phyloP scores from a whole-genome alignment of 2,797 vertebrate genomes.

The Urosaurus nigricauda region DNA sequence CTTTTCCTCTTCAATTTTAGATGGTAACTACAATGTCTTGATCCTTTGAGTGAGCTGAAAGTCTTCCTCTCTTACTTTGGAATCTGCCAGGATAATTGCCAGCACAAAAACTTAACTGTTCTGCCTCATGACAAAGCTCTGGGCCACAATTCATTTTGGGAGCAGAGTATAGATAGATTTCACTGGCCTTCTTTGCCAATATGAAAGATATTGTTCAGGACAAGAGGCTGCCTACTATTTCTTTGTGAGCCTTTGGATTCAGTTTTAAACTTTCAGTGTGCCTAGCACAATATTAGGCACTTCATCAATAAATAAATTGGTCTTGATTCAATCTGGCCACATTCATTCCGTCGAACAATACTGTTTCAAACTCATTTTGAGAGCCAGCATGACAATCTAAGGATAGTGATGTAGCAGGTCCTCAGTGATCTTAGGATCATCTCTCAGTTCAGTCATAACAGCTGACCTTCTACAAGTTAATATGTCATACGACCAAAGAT shows the following conservation, averaged over 20 bases:
- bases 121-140: not conserved
- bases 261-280: not conserved
- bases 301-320: not conserved
- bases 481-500: no score
- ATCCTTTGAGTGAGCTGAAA: not conserved
- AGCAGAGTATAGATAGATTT: no score
- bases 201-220: not conserved
- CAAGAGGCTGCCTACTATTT: not conserved
- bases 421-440: no score
- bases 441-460: not conserved
- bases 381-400: not conserved
- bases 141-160: no score
- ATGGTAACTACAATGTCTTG: conserved; percentile 17
- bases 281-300: no score
- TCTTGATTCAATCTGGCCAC: not conserved
- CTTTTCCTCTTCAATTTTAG: not conserved
- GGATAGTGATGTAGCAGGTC: not conserved
- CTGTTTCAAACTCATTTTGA: not conserved
- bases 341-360: not conserved
- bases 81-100: not conserved
- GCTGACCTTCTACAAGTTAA: not conserved
- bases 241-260: not conserved
- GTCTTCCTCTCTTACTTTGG: not conserved
- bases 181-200: not conserved
- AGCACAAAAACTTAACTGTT: not conserved